Percentiles rank a stretch among this genome's conserved stretches.
These are phyloP conservation scores for Allygus modestus DNA, from an alignment of 2,888 invertebrate species.

Conservation along the genomic window DNA sequence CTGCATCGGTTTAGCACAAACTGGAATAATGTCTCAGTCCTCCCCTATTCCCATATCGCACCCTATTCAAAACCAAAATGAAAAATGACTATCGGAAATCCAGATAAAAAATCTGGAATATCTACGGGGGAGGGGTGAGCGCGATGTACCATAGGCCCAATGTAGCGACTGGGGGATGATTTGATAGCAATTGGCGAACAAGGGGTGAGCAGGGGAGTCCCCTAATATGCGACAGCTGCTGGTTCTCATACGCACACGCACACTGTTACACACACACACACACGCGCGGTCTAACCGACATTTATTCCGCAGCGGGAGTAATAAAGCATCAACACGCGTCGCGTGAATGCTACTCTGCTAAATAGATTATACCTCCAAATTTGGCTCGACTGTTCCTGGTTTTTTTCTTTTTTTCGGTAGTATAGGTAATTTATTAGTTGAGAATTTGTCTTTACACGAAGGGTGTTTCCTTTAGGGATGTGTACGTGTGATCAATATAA, in stretches of 20 bases:
- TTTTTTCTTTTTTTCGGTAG: too few relatives aligned
- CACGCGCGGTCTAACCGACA: constrained; percentile 12
- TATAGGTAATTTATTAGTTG: too few relatives aligned
- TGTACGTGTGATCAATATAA: too few relatives aligned
- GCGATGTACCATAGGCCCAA: neutral
- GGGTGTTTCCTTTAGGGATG: too few relatives aligned
- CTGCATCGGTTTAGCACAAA: neutral
- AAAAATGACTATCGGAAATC: constrained; percentile 22
- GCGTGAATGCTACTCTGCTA: too few relatives aligned
- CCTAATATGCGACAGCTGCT: constrained; percentile 17
- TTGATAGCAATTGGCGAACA: constrained; percentile 42
- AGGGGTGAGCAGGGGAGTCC: neutral
- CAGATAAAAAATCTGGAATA: constrained; percentile 1
- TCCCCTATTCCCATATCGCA: constrained; percentile 16
- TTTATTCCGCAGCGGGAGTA: neutral
- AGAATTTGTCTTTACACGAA: too few relatives aligned
- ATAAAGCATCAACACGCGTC: neutral
- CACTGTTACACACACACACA: neutral
- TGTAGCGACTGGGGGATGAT: constrained; percentile 36
- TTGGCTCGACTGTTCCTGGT: too few relatives aligned
- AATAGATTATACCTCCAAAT: too few relatives aligned
- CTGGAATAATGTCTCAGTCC: too few relatives aligned
- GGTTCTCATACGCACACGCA: neutral
- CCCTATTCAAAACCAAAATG: constrained; percentile 22
- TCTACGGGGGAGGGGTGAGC: neutral